phyloP scores from a whole-genome alignment of 2,888 invertebrate species.

The Aricia artaxerxes region DNA sequence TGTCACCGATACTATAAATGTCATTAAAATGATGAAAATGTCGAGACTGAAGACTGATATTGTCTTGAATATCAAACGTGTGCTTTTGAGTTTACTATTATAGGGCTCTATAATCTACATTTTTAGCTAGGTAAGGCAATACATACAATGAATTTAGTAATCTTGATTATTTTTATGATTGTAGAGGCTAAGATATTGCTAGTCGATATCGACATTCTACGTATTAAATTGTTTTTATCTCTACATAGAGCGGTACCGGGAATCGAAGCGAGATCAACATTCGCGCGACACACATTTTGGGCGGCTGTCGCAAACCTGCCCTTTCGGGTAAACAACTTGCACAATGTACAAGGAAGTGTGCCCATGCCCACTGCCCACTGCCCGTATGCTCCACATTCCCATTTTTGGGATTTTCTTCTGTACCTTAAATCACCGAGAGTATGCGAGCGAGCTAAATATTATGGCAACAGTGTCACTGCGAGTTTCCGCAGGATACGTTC shows the following conservation, averaged over 20 bases:
- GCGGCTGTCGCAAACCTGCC: not conserved
- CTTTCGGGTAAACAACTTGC: constrained; percentile 8
- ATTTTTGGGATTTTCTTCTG: not conserved
- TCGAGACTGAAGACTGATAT: too few relatives aligned
- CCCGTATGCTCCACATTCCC: not conserved
- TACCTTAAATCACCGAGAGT: not conserved
- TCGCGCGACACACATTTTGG: constrained; percentile 8
- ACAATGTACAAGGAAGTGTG: constrained; percentile 2
- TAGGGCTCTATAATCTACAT: too few relatives aligned
- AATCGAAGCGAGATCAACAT: not conserved
- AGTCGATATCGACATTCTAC: not conserved
- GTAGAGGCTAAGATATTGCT: not conserved
- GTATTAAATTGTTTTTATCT: not conserved
- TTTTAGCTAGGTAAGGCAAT: too few relatives aligned
- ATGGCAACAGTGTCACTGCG: not conserved
- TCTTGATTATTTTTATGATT: too few relatives aligned
- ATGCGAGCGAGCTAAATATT: not conserved
- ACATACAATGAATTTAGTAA: too few relatives aligned
- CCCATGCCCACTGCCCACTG: not conserved
- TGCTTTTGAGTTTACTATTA: too few relatives aligned
- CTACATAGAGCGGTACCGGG: not conserved
- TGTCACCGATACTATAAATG: too few relatives aligned
- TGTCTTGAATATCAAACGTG: too few relatives aligned
- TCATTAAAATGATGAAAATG: too few relatives aligned
- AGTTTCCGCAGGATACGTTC: constrained; percentile 14